A percentile compares a stretch with the other conserved stretches of the same genome.
Conservation (phyloP, 1,140 invertebrate species). For the Mylabris phalerata region DNA sequence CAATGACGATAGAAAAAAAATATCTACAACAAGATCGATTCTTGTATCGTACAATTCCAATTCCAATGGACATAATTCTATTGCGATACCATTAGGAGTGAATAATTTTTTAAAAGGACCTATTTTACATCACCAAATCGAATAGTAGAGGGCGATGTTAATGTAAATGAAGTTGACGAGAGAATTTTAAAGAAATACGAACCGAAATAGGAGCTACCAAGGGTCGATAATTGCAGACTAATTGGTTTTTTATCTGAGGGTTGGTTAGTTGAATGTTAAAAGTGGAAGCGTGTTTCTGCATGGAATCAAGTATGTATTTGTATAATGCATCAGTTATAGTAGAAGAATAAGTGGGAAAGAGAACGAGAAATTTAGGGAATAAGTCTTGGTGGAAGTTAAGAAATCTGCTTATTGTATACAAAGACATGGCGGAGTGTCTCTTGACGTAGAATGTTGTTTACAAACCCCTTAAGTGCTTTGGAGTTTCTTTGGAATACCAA, state of each 20-base stretch:
- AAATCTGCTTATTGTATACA: constrained; percentile 15
- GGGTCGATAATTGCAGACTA: not conserved
- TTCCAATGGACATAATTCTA: too few relatives aligned
- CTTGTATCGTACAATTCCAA: too few relatives aligned
- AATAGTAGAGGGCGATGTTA: not conserved
- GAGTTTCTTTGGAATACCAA: constrained; percentile 19
- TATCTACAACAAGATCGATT: not conserved
- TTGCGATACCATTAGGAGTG: too few relatives aligned
- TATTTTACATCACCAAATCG: too few relatives aligned
- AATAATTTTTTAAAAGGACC: too few relatives aligned
- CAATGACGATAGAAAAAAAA: not conserved
- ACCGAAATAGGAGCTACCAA: not conserved
- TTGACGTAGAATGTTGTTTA: constrained; percentile 14
- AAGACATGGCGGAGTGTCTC: constrained; percentile 15
- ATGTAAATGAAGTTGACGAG: not conserved
- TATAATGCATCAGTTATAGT: too few relatives aligned
- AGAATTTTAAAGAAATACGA: not conserved
- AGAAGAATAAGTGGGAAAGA: too few relatives aligned
- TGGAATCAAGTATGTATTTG: too few relatives aligned
- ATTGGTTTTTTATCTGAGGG: not conserved
- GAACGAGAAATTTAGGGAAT: too few relatives aligned
- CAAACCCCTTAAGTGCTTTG: constrained; percentile 18
- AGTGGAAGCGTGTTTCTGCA: too few relatives aligned
- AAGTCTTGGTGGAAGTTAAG: not conserved
- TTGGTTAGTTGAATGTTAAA: too few relatives aligned